These are phyloP conservation scores for Rousettus leschenaultii DNA, from an alignment of 2,113 vertebrate species.

Conservation along the genomic window DNA sequence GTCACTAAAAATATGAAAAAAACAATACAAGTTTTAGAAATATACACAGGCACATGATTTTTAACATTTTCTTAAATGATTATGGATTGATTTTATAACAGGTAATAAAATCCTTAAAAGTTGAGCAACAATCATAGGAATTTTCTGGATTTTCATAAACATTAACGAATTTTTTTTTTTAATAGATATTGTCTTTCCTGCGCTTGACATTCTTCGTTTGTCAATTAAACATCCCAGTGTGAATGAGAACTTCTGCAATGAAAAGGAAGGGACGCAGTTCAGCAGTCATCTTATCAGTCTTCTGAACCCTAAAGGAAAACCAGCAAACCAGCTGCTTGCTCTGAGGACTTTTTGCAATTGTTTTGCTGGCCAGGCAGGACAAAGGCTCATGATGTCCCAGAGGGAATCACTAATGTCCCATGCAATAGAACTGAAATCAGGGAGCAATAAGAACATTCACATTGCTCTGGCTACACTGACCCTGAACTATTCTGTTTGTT, in stretches of 20 bases:
- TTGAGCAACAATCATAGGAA: neutral
- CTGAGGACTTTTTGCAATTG: conserved; percentile 97
- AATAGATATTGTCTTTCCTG: conserved; percentile 96
- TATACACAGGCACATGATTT: neutral
- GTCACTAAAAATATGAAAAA: neutral
- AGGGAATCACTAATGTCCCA: conserved; percentile 91
- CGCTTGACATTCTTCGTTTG: conserved; percentile 95
- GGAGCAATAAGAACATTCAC: conserved; percentile 96
- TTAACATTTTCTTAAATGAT: conserved; percentile 20
- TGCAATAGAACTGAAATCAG: conserved; percentile 89
- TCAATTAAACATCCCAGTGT: conserved; percentile 93
- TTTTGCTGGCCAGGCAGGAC: conserved; percentile 88
- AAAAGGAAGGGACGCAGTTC: conserved; percentile 90
- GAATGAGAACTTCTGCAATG: conserved; percentile 93
- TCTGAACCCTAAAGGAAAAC: conserved; percentile 90
- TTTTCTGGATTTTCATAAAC: conserved; percentile 38
- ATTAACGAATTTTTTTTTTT: conserved; percentile 65
- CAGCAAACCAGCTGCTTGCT: conserved; percentile 95
- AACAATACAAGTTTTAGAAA: neutral
- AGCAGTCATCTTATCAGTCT: conserved; percentile 91
- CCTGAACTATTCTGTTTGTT: conserved; percentile 93
- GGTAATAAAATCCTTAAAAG: neutral
- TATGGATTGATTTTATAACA: neutral
- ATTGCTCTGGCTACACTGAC: conserved; percentile 94
- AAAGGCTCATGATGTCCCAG: conserved; percentile 91